Evolutionary conservation across 2,113 vertebrate genomes (phyloP), one percentile per base, ranked within the genome.

Genomic region (Orycteropus afer): DNA sequence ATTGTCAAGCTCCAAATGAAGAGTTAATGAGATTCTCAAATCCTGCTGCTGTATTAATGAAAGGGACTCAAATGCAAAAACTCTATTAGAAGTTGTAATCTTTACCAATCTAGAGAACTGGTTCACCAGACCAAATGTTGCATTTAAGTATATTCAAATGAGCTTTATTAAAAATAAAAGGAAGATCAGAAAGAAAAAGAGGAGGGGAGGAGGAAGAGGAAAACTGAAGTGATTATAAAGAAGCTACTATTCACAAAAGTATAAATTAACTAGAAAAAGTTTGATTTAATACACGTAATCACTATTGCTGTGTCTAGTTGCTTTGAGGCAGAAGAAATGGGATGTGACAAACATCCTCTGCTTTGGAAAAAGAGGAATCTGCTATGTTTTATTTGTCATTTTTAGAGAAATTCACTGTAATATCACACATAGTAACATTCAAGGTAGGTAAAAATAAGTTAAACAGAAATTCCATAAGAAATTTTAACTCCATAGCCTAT

Each of bases 11-110:
- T 93, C 45, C 42, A 23, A 94, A 69, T 37, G 47, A 73, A 65
- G 32, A 94, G 49, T 93, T 89, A 69, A 84, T 59, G 22, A 90
- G 89, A 37, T 51, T n/a, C 71, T 94, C 17, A 25, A 91, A 91
- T 89, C 55, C 23, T 91, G 11, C 3, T 65, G 63, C 20, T 76
- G 25, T 49, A 32, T 61, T 94, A 69, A 40, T 82, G 77, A 84
- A 74, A 65, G 49, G 82, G 13, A 77, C 25, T 95, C 42, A 79
- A 57, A 88, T 42, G 53, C 14, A 71, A 78, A 94, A 29, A 37
- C 25, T 93, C 10, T 53, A 45, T 79, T 59, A 63, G 40, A 86
- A 88, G n/a, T n/a, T n/a, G 6, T 29, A 63, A 42, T 63, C 25
- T 25, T 63, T 84, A 45, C 34, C 67, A 73, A 7, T 67, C 27